These are phyloP conservation scores for Sitophilus oryzae DNA, from an alignment of 1,140 invertebrate species.

Conservation along the genomic window DNA sequence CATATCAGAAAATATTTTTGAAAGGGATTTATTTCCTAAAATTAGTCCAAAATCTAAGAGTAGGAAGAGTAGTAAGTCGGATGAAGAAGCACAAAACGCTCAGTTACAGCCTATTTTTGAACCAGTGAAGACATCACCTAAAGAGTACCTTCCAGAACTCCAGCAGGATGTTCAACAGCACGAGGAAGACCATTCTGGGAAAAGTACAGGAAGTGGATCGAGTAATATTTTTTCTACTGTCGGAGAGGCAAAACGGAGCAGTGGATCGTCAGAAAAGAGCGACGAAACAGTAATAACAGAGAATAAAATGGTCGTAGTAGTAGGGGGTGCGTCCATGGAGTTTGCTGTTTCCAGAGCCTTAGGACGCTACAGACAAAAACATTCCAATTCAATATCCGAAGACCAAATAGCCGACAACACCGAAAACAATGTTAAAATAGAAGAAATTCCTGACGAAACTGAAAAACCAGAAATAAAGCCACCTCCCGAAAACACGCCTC, in stretches of 20 bases:
- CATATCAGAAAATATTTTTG: conserved; percentile 56
- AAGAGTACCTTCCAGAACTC: too few species aligned
- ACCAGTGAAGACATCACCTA: conserved; percentile 28
- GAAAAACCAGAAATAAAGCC: conserved; percentile 37
- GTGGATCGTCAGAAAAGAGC: conserved; percentile 49
- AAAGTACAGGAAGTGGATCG: conserved; percentile 54
- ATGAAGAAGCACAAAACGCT: conserved; percentile 31
- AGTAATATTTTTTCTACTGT: conserved; percentile 64
- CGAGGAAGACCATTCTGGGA: conserved; percentile 56
- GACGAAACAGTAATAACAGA: conserved; percentile 44
- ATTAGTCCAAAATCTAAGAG: conserved; percentile 51
- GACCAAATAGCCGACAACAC: conserved; percentile 53
- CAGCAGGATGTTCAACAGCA: conserved; percentile 44
- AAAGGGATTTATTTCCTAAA: conserved; percentile 59
- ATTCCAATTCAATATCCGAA: conserved; percentile 62
- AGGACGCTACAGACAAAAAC: conserved; percentile 73
- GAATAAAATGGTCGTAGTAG: conserved; percentile 46
- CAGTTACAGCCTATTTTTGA: conserved; percentile 42
- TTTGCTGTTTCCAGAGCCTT: conserved; percentile 78
- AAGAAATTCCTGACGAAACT: conserved; percentile 42
- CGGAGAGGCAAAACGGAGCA: conserved; percentile 62
- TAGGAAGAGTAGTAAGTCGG: conserved; percentile 40
- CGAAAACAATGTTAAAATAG: conserved; percentile 47
- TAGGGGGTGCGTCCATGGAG: conserved; percentile 63
- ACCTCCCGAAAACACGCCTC: conserved; percentile 39